Evolutionary conservation across 2,797 vertebrate genomes (phyloP), one percentile per base, ranked within the genome.

Genomic region (Macroramphosus scolopax): DNA sequence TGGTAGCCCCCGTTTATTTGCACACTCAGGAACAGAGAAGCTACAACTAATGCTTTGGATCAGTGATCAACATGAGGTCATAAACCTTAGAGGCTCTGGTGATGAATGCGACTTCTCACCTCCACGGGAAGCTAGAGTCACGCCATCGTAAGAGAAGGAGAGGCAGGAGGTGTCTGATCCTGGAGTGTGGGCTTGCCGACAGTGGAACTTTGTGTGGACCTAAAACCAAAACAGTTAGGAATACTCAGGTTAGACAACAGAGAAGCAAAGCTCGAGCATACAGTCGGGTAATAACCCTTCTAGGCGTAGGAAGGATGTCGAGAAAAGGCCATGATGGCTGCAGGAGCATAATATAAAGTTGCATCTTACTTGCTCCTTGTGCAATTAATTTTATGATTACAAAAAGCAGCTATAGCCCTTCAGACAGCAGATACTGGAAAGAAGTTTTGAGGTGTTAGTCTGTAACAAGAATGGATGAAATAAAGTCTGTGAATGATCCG

Each of bases 141-240:
- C 84, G 15, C 94, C 94, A 32, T 97, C 93, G 12, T 99, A 99
- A 20, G 97, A 98, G 68, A 98, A 99, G 5, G 90, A 41, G 51
- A 99, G 85, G 37, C 93, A 93, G 12, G 94, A 95, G 12, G 92
- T 93, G 63, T 98, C 95, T 0, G 92, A 92, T 65, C 94, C 93
- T 2, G 91, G 86, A 31, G 78, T 67, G 57, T 99, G 95, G 42
- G 96, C 97, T 76, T 96, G 93, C 13, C 92, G 92, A 75, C 94
- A 96, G 85, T 97, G 95, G 63, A 96, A 98, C 84, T 96, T 98
- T 3, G 96, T 97, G 62, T 99, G 96, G 51, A 98, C 96, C 96
- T 98, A 63, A 6, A 16, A 39, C 5, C 49, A 45, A 54, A 45
- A 40, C 8, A 45, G 13, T 12, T 12, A 18, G 4, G 4, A 4